phyloP scores from a whole-genome alignment of 2,888 invertebrate genomes.

The Ophion ellenae region DNA sequence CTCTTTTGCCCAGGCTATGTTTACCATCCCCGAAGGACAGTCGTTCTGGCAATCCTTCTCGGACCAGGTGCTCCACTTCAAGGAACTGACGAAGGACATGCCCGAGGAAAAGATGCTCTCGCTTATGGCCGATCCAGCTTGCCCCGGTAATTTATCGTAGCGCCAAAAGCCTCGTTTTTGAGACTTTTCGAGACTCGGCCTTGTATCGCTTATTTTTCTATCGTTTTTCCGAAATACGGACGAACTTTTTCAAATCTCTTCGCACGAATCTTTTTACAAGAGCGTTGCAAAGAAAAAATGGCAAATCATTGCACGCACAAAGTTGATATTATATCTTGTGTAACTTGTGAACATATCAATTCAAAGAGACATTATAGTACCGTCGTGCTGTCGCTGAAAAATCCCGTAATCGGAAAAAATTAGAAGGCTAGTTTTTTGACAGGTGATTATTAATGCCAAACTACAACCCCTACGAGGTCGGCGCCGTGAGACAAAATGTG shows the following conservation, averaged over 20 bases:
- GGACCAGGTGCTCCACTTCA: constrained; percentile 88
- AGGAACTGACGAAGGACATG: constrained; percentile 87
- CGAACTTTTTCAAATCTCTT: not conserved
- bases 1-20: constrained; percentile 85
- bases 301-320: no score
- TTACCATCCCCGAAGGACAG: constrained; percentile 86
- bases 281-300: not conserved
- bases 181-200: not conserved
- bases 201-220: not conserved
- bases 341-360: no score
- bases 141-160: constrained; percentile 78
- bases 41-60: constrained; percentile 91
- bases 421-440: no score
- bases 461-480: no score
- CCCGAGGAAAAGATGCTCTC: constrained; percentile 86
- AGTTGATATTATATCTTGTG: no score
- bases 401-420: no score
- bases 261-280: not conserved
- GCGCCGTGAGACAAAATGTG: no score
- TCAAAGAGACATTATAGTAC: no score
- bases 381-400: no score
- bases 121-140: constrained; percentile 87
- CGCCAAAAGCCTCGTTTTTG: not conserved
- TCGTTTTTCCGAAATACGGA: not conserved
- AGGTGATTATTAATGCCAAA: no score